Percentiles rank a stretch among this genome's conserved stretches.
phyloP scores from a whole-genome alignment of 2,888 invertebrate genomes.

The Branchinecta sandiegonensis region DNA sequence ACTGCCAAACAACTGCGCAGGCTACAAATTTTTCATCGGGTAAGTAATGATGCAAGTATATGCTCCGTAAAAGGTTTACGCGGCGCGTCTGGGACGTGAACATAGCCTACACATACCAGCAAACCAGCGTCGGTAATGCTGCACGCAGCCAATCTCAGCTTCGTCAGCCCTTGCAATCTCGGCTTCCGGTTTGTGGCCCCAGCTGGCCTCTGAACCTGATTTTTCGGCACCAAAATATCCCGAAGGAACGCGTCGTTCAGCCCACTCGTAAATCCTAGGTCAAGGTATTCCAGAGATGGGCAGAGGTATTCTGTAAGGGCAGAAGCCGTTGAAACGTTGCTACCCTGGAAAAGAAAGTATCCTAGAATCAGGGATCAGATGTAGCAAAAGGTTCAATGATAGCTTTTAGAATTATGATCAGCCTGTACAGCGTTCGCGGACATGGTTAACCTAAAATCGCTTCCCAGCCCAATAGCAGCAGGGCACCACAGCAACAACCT shows the following conservation, averaged over 20 bases:
- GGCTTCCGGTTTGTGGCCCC: not conserved
- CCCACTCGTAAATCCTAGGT: not conserved
- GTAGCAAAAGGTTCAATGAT: no score
- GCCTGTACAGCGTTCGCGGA: no score
- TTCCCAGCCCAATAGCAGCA: no score
- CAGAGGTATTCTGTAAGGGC: not conserved
- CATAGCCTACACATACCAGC: not conserved
- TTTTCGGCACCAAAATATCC: not conserved
- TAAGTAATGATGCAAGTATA: no score
- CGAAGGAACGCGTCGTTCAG: not conserved
- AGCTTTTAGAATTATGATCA: no score
- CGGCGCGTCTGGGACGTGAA: no score
- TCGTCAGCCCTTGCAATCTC: not conserved
- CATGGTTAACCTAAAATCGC: no score
- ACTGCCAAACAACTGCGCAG: no score
- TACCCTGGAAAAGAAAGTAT: not conserved
- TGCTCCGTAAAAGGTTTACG: no score
- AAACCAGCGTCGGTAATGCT: conserved; percentile 1
- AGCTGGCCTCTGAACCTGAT: not conserved
- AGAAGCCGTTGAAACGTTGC: not conserved
- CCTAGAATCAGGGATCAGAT: not conserved
- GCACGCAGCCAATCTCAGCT: conserved; percentile 9
- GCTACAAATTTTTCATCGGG: no score
- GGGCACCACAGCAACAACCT: no score
- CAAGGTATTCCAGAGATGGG: not conserved